Conservation (phyloP, 2,888 invertebrate genomes). For the Caenorhabditis japonica region DNA sequence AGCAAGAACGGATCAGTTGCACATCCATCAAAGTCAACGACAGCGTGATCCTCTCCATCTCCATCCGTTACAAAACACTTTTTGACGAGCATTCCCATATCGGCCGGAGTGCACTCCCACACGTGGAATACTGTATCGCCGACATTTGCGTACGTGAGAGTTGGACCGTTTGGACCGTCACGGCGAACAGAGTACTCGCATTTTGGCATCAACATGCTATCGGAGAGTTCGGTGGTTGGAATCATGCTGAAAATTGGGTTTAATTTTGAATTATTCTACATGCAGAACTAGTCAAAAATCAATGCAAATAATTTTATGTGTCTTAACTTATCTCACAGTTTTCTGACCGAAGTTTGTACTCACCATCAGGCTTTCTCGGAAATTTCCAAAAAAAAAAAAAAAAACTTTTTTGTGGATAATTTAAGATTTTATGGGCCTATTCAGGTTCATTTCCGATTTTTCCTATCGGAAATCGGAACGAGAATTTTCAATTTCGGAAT, state of each 20-base stretch:
- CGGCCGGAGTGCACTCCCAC: conserved; percentile 74
- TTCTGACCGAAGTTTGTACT: no score
- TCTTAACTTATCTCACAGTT: no score
- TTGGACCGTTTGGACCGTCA: conserved; percentile 70
- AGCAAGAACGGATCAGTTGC: conserved; percentile 71
- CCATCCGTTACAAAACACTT: conserved; percentile 76
- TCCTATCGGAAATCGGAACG: no score
- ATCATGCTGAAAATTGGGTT: conserved; percentile 68
- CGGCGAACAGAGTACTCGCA: conserved; percentile 73
- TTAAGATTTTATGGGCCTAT: no score
- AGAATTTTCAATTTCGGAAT: no score
- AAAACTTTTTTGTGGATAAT: no score
- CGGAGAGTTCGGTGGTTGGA: conserved; percentile 72
- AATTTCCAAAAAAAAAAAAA: no score
- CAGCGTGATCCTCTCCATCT: conserved; percentile 75
- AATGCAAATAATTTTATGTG: no score
- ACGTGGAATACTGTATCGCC: conserved; percentile 76
- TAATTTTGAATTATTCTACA: no score
- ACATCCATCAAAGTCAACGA: conserved; percentile 74
- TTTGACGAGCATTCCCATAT: conserved; percentile 76
- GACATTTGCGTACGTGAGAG: conserved; percentile 73
- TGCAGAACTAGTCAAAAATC: no score
- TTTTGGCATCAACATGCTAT: conserved; percentile 75
- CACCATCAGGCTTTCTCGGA: no score
- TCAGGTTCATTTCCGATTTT: no score